These are phyloP conservation scores for Leptodactylus fuscus DNA, from an alignment of 2,113 vertebrate genomes.

Conservation along the genomic window DNA sequence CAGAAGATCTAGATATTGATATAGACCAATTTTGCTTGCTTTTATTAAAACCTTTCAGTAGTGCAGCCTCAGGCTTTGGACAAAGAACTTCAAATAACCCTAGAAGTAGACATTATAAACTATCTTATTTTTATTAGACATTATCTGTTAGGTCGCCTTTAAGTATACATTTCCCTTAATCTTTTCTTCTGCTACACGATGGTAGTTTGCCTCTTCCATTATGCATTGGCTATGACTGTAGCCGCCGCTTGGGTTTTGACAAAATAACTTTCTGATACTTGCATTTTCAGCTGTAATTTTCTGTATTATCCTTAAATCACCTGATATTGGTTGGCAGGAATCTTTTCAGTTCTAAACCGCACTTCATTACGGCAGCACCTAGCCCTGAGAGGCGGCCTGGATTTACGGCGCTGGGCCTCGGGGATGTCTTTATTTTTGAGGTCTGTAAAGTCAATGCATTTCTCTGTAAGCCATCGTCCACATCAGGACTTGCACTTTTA, in stretches of 20 bases:
- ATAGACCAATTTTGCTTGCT: no score
- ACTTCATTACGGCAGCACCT: not conserved
- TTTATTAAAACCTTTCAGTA: no score
- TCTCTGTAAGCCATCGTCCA: conserved; percentile 2
- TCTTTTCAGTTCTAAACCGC: not conserved
- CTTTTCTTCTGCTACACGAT: not conserved
- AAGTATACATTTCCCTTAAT: not conserved
- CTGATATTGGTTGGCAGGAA: not conserved
- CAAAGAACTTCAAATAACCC: no score
- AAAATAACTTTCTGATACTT: not conserved
- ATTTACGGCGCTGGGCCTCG: conserved; percentile 9
- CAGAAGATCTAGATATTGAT: no score
- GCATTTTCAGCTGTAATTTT: not conserved
- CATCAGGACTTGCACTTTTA: conserved; percentile 16
- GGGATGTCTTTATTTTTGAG: conserved; percentile 2
- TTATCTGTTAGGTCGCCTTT: not conserved
- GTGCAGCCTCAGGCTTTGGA: no score
- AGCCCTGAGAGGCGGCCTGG: not conserved
- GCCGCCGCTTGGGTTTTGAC: not conserved
- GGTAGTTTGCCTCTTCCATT: not conserved
- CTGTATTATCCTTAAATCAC: not conserved
- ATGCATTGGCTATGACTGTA: not conserved
- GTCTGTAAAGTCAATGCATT: conserved; percentile 10
- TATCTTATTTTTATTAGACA: no score
- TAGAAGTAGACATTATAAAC: no score